Evolutionary conservation across 2,888 invertebrate species (phyloP), one percentile per base, ranked within the genome.

Genomic region (Mimas tiliae): DNA sequence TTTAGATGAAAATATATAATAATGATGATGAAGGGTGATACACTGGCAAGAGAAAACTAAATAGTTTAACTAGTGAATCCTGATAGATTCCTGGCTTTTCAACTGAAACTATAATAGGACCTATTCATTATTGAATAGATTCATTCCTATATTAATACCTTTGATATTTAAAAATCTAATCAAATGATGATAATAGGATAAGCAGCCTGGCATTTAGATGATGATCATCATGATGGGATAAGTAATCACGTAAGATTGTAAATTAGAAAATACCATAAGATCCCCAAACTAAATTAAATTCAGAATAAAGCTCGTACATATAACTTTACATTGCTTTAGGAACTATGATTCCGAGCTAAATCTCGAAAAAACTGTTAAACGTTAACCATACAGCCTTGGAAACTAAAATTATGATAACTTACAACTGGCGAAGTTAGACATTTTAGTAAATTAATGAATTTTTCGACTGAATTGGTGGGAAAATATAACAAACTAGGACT

Each of bases 351-450:
- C 47, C 34, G 65, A 65, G 65, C 47, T 48, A 34, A 63, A 21
- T 51, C 48, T 45, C 63, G 19, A 12, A 50, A 65, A 58, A 65
- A 34, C 45, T 21, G 48, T 58, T 21, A 52, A 53, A 34, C 27
- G 12, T 19, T 52, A 19, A 66, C 62, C 63, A 55, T 63, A 62
- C 64, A 67, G 21, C 80, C 78, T 79, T 74, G 66, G 77, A 69
- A 84, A 81, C 88, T 88, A 89, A 90, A 89, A 90, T 87, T 70
- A 80, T 77, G 75, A 85, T 85, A 90, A 89, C 88, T 90, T 89
- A 85, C 78, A 80, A 75, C 70, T 74, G 67, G 79, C 74, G 76
- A 89, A 90, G 88, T 89, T 87, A 89, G 84, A 84, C 83, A 88
- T 89, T 89, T 89, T 86, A 88, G 89, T 77, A 63, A 68, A 53